Evolutionary conservation across 1,140 invertebrate genomes (phyloP), one percentile per base, ranked within the genome.

Genomic region (Chlorops oryzae): DNA sequence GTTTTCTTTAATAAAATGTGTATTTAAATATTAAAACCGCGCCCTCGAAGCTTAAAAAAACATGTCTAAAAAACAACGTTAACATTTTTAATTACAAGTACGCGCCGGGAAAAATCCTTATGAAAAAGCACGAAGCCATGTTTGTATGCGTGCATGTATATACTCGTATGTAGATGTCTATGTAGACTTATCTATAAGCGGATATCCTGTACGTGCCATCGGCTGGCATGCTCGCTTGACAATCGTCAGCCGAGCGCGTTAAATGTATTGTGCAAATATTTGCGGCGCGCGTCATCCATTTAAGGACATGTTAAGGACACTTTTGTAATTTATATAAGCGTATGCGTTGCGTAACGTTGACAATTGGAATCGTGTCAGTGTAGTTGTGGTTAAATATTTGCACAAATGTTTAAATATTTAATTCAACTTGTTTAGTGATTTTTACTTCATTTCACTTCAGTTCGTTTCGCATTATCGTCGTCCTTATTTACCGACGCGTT

Each of bases 61-160:
- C 27, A 9, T 13, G 27, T 32, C 7, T 32, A 32, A 32, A 9
- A 32, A 32, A 32, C 7, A 32, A 32, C 7, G 58, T 64, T 59
- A 59, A 59, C 49, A 64, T 65, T 64, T 62, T 64, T 64, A 64
- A 62, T 64, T 64, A 64, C 37, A 64, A 64, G 56, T 46, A 54
- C 59, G 58, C 50, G 56, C 56, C 49, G n/a, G n/a, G n/a, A n/a
- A n/a, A n/a, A n/a, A n/a, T n/a, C n/a, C n/a, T n/a, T n/a, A n/a
- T n/a, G n/a, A n/a, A n/a, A n/a, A n/a, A n/a, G n/a, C n/a, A n/a
- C n/a, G n/a, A n/a, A n/a, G n/a, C n/a, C n/a, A n/a, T n/a, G n/a
- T n/a, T n/a, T n/a, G n/a, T 41, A 43, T 25, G 25, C 39, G 20
- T 13, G 22, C 23, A 56, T 49, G 38, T 40, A 52, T 39, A 28